A percentile compares a stretch with the other conserved stretches of the same genome.
Evolutionary conservation across 2,797 vertebrate genomes (phyloP).

Genomic region (Jordanella pulchra): DNA sequence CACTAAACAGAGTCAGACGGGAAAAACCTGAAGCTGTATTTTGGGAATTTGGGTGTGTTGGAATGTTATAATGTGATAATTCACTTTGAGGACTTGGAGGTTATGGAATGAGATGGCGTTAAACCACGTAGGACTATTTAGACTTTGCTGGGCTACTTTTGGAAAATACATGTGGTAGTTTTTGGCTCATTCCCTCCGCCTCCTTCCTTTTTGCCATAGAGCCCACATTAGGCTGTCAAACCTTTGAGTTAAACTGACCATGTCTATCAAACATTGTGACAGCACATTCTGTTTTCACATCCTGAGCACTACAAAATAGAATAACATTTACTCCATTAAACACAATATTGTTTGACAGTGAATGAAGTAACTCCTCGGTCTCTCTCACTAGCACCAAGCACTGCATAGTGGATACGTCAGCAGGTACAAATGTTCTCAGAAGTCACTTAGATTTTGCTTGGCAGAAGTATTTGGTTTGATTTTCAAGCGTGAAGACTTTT

Average conservation of each 20-base stretch:
- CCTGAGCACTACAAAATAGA: constrained; percentile 50
- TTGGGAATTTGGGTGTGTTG: constrained; percentile 81
- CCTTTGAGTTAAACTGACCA: constrained; percentile 67
- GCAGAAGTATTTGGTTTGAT: constrained; percentile 75
- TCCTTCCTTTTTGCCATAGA: constrained; percentile 52
- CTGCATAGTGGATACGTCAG: constrained; percentile 73
- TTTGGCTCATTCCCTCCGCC: constrained; percentile 53
- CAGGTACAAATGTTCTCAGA: constrained; percentile 73
- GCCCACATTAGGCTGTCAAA: constrained; percentile 66
- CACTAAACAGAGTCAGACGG: constrained; percentile 69
- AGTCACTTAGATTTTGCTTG: constrained; percentile 78
- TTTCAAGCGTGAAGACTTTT: constrained; percentile 68
- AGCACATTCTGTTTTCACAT: constrained; percentile 69
- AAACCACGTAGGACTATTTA: constrained; percentile 76
- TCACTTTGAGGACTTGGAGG: constrained; percentile 78
- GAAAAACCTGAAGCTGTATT: constrained; percentile 76
- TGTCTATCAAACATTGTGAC: constrained; percentile 76
- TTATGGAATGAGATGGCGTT: constrained; percentile 76
- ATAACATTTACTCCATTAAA: constrained; percentile 65
- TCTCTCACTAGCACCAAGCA: constrained; percentile 33
- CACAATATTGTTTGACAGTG: constrained; percentile 64
- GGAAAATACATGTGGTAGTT: constrained; percentile 76
- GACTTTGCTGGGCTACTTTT: constrained; percentile 64
- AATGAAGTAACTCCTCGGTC: constrained; percentile 68
- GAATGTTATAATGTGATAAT: constrained; percentile 84